Conservation (phyloP, 2,888 invertebrate genomes). For the Cephalotes varians region DNA sequence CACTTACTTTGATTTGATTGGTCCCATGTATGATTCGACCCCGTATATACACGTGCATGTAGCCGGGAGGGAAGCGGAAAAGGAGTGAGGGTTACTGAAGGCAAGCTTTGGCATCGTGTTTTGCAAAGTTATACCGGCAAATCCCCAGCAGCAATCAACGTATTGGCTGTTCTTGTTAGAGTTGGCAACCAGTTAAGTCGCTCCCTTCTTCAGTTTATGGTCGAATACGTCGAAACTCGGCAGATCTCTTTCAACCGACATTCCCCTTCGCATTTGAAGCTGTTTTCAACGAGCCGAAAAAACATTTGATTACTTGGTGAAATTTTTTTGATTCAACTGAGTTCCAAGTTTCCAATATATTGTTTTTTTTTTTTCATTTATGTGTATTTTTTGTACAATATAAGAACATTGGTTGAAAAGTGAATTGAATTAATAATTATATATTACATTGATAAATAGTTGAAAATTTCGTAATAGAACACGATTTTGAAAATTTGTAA, state of each 20-base stretch:
- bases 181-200: slow-evolving; percentile 79
- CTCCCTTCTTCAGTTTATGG: slow-evolving; percentile 72
- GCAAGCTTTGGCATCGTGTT: slow-evolving; percentile 78
- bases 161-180: slow-evolving; percentile 83
- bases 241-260: slow-evolving; percentile 60
- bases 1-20: slow-evolving; percentile 86
- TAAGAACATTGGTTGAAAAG: background rate
- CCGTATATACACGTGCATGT: slow-evolving; percentile 53
- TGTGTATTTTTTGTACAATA: background rate
- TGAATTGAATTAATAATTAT: background rate
- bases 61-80: slow-evolving; percentile 44
- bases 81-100: slow-evolving; percentile 55
- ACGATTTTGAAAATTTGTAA: background rate
- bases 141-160: slow-evolving; percentile 80
- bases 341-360: slow-evolving; percentile 31
- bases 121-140: slow-evolving; percentile 77
- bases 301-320: slow-evolving; percentile 51
- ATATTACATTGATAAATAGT: background rate
- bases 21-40: slow-evolving; percentile 78
- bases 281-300: slow-evolving; percentile 61
- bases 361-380: background rate
- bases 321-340: slow-evolving; percentile 35
- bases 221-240: slow-evolving; percentile 65
- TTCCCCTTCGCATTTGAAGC: slow-evolving; percentile 51
- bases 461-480: background rate